Conservation (phyloP, 2,113 vertebrate genomes). For the Lophochroa leadbeateri region DNA sequence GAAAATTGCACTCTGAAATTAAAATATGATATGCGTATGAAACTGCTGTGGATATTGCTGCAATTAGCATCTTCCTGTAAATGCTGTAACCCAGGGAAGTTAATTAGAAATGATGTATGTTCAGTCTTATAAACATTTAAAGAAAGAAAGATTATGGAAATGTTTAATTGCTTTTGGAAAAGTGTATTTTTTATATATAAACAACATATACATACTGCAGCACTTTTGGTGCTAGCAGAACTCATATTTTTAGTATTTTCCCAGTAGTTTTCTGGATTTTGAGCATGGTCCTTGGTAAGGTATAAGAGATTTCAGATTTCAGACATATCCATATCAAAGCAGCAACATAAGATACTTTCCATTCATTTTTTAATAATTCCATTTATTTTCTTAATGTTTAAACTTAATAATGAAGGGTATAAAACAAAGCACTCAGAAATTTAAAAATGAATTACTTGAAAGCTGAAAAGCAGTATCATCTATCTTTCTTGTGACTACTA, state of each 20-base stretch:
- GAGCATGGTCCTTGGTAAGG: not conserved
- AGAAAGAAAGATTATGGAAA: not conserved
- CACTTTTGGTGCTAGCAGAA: not conserved
- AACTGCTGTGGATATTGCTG: not conserved
- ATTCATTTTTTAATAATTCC: not conserved
- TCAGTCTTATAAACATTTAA: constrained; percentile 56
- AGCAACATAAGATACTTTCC: not conserved
- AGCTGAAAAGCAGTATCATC: not conserved
- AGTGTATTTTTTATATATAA: not conserved
- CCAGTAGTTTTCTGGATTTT: not conserved
- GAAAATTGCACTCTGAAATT: not conserved
- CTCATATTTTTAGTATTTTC: not conserved
- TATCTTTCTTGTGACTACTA: not conserved
- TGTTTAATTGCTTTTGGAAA: constrained; percentile 15
- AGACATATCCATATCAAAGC: not conserved
- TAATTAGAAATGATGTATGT: constrained; percentile 49
- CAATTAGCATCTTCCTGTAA: constrained; percentile 26
- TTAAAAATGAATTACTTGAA: not conserved
- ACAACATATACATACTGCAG: not conserved
- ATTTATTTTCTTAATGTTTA: not conserved
- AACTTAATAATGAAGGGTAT: not conserved
- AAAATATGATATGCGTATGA: not conserved
- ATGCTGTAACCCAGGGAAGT: not conserved
- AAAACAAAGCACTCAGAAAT: not conserved
- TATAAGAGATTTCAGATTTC: not conserved